These are phyloP conservation scores for Pituophis catenifer DNA, from an alignment of 2,113 vertebrate genomes.

Conservation along the genomic window DNA sequence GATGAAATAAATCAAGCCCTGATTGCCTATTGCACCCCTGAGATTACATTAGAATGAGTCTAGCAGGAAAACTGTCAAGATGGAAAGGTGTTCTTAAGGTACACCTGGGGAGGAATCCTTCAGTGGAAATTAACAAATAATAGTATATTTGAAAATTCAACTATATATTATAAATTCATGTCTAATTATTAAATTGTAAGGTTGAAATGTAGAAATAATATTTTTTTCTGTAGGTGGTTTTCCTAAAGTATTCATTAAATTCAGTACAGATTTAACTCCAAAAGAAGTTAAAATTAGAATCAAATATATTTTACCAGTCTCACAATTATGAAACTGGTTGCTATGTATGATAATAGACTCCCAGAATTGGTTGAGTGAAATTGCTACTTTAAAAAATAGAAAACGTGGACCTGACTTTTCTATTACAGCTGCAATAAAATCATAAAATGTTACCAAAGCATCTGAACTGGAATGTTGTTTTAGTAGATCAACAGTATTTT, in stretches of 20 bases:
- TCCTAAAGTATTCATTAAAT: neutral
- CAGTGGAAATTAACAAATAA: neutral
- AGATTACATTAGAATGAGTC: constrained; percentile 6
- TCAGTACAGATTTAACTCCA: neutral
- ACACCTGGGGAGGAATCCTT: neutral
- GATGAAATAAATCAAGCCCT: neutral
- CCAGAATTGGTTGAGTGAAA: neutral
- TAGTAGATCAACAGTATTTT: neutral
- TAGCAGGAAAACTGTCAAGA: neutral
- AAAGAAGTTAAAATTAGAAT: neutral
- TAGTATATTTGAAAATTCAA: neutral
- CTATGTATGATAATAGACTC: neutral
- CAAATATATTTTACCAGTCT: neutral
- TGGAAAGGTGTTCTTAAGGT: neutral
- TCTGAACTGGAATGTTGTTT: neutral
- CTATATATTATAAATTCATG: neutral
- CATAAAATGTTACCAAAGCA: neutral
- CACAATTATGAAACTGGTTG: neutral
- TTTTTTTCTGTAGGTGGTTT: neutral
- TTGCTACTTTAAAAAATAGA: neutral
- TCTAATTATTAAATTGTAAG: neutral
- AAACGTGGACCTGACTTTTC: neutral
- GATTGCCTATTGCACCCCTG: constrained; percentile 8
- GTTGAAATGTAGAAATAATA: neutral
- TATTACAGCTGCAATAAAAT: neutral